Evolutionary conservation across 2,113 vertebrate species (phyloP), one percentile per base, ranked within the genome.

Genomic region (Calypte anna): DNA sequence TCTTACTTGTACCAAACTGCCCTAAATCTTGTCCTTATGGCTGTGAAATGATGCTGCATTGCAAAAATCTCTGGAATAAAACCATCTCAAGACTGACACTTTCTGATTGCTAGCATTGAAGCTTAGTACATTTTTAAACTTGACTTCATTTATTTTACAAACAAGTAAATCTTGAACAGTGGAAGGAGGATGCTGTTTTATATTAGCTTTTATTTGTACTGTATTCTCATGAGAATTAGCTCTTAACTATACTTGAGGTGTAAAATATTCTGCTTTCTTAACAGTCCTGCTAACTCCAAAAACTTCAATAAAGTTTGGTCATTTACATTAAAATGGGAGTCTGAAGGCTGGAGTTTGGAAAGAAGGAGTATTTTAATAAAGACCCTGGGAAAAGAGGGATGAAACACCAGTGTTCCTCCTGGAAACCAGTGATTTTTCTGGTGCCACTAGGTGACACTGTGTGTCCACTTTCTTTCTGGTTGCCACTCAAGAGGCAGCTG

Each of bases 221-320:
- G 88, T 96, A 94, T 96, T 97, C 95, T 94, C 64, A 96, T 92
- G 88, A 97, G 89, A 98, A 96, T 96, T 97, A 98, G 96, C 82
- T 91, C 88, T 79, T 96, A 95, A 95, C n/a, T 75, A 68, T 96
- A 84, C 97, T 97, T 97, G 97, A 98, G 97, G 91, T 98, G 97
- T 98, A 98, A 98, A 97, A 97, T 98, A 98, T 97, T 94, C 96
- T 97, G 95, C 97, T 98, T 97, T 97, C 96, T 97, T 98, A 97
- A 93, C 96, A 95, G 88, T 95, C 96, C 97, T 96, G 94, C 96
- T 96, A 96, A 97, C 22, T 90, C 85, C 91, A 77, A 88, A 96
- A 96, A 69, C 82, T 97, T 97, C 97, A 98, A 98, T 98, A 98
- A 98, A 98, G 87, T 89, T 97, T 58, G 74, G 82, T 72, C 67